Evolutionary conservation across 2,888 invertebrate genomes (phyloP).

Genomic region (Furcula furcula): DNA sequence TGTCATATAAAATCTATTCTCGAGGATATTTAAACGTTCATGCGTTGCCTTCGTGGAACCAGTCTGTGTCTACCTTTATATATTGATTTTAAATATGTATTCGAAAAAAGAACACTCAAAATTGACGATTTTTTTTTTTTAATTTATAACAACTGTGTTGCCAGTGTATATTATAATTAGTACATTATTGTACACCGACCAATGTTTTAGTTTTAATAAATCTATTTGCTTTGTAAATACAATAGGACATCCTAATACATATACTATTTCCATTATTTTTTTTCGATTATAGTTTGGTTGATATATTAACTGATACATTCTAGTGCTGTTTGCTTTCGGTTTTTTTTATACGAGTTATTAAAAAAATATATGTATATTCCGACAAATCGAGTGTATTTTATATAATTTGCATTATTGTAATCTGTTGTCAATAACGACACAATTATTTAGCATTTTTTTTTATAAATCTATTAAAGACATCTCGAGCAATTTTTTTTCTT

Average conservation of each 20-base stretch:
- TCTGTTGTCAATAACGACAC: too few species aligned
- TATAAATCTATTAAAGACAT: constrained; percentile 1
- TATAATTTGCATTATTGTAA: too few species aligned
- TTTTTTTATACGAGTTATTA: background rate
- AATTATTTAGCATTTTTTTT: background rate
- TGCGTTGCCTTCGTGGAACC: background rate
- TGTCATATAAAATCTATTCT: background rate
- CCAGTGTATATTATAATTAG: background rate
- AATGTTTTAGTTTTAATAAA: background rate
- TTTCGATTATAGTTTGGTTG: background rate
- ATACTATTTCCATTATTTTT: too few species aligned
- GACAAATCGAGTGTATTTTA: background rate
- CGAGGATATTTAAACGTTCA: background rate
- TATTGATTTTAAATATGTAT: background rate
- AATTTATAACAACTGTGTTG: background rate
- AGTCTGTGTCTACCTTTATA: background rate
- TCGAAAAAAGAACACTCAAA: background rate
- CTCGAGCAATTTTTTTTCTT: background rate
- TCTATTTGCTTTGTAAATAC: too few species aligned
- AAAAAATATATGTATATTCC: background rate
- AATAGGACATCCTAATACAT: too few species aligned
- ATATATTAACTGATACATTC: background rate
- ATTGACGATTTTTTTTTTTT: background rate
- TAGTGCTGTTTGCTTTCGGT: background rate
- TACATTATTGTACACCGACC: background rate